Conservation (phyloP, 1,140 invertebrate species). For the Ridgeia piscesae region DNA sequence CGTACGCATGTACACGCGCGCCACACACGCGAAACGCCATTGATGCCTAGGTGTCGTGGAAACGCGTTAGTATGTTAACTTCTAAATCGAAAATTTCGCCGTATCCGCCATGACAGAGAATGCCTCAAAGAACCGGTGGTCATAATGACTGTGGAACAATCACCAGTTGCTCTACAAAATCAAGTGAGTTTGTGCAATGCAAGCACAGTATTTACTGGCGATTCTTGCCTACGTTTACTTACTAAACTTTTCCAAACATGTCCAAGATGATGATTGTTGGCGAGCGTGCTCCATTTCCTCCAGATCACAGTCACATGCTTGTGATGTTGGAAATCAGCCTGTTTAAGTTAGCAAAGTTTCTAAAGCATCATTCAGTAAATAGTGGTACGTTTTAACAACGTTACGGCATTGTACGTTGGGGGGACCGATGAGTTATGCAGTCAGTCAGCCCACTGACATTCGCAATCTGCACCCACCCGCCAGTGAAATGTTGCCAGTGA, state of each 20-base stretch:
- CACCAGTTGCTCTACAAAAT: not conserved
- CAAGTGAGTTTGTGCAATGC: not conserved
- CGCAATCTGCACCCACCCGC: not conserved
- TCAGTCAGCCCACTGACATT: not conserved
- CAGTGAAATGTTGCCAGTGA: too few species aligned
- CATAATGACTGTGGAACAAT: not conserved
- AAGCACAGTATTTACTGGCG: not conserved
- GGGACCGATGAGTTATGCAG: not conserved
- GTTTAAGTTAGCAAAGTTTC: not conserved
- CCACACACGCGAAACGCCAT: not conserved
- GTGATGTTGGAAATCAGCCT: not conserved
- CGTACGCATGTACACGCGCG: not conserved
- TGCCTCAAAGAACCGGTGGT: not conserved
- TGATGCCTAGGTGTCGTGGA: not conserved
- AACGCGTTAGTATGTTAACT: not conserved
- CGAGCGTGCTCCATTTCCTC: not conserved
- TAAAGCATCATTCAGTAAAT: not conserved
- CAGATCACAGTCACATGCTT: not conserved
- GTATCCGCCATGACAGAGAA: not conserved
- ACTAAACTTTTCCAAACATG: not conserved
- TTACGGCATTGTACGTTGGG: not conserved
- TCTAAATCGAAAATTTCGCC: not conserved
- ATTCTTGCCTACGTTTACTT: not conserved
- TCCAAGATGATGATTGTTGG: not conserved
- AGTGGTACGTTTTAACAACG: not conserved